Conservation (phyloP, 2,888 invertebrate species). For the Zaprionus bogoriensis region DNA sequence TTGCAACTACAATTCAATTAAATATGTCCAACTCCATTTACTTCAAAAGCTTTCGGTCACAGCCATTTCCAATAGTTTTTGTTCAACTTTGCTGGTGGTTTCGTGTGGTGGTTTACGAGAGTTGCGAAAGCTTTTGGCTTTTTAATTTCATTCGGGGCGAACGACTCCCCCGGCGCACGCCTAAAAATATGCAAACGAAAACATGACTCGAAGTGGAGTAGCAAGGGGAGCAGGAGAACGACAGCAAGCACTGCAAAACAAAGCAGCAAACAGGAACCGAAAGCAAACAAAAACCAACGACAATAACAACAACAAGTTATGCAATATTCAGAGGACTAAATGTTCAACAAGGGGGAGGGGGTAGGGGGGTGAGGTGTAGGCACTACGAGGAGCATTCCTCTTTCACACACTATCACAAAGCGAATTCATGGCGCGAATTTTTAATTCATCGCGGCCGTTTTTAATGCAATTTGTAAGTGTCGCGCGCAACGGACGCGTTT, state of each 20-base stretch:
- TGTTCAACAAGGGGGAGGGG: no score
- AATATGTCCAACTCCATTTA: not conserved
- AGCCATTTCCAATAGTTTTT: conserved; percentile 11
- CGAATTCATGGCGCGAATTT: conserved; percentile 41
- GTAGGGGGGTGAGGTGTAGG: no score
- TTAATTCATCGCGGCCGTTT: conserved; percentile 50
- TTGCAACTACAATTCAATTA: conserved; percentile 6
- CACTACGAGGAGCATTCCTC: no score
- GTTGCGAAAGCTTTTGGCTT: conserved; percentile 16
- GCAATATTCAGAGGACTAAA: conserved; percentile 33
- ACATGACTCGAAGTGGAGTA: conserved; percentile 8
- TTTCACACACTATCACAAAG: not conserved
- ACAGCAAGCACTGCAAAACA: conserved; percentile 25
- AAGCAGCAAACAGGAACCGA: not conserved
- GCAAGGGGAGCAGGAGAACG: conserved; percentile 12
- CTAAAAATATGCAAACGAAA: conserved; percentile 44
- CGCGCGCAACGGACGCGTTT: conserved; percentile 34
- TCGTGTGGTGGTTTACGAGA: not conserved
- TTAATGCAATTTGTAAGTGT: conserved; percentile 72
- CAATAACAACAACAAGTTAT: conserved; percentile 23
- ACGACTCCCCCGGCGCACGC: conserved; percentile 1
- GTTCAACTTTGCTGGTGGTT: conserved; percentile 3
- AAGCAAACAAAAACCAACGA: no score
- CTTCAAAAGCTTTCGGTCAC: conserved; percentile 6
- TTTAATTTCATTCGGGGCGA: conserved; percentile 24